Evolutionary conservation across 2,113 vertebrate species (phyloP), one percentile per base, ranked within the genome.

Genomic region (Anser brachyrhynchus): DNA sequence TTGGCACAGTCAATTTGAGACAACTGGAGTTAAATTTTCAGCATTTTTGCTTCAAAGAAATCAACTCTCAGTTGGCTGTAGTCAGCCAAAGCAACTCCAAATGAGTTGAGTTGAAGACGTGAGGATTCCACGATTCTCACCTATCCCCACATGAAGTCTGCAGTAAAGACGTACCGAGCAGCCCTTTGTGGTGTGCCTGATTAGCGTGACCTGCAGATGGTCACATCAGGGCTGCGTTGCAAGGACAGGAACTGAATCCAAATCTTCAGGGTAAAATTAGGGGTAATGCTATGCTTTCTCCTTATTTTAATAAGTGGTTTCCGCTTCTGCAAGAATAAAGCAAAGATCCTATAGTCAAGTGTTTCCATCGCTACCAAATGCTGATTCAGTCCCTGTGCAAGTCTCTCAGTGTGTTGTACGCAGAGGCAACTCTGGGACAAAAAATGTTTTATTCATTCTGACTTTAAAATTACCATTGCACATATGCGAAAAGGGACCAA

Each of bases 51-150:
- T 72, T 69, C 49, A 83, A 65, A 90, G 25, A 76, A 83, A 46
- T 57, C 62, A 71, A 58, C 19, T 21, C 6, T 61, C 2, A 0
- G 26, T 7, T 62, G 31, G 41, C n/a, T 89, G 77, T 28, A 81
- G 77, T 52, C 77, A 81, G 55, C 57, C 55, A 78, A 75, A 91
- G 57, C 43, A 59, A 28, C 8, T n/a, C 69, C 65, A 91, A 5
- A 55, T 44, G 10, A 54, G 26, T 80, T 66, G 10, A 55, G 57
- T 4, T 58, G 46, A 66, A 86, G 65, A 31, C 37, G 19, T 7
- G 33, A 76, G 62, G 29, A 33, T 58, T 26, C 39, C 46, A 67
- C 3, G 0, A 22, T 78, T 78, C 78, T 54, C 0, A 0, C 46
- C 41, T 13, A 1, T 71, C 52, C 52, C 67, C 46, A 72, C 23